A percentile compares a stretch with the other conserved stretches of the same genome.
Evolutionary conservation across 2,113 vertebrate genomes (phyloP).

Genomic region (Melanerpes aurifrons): DNA sequence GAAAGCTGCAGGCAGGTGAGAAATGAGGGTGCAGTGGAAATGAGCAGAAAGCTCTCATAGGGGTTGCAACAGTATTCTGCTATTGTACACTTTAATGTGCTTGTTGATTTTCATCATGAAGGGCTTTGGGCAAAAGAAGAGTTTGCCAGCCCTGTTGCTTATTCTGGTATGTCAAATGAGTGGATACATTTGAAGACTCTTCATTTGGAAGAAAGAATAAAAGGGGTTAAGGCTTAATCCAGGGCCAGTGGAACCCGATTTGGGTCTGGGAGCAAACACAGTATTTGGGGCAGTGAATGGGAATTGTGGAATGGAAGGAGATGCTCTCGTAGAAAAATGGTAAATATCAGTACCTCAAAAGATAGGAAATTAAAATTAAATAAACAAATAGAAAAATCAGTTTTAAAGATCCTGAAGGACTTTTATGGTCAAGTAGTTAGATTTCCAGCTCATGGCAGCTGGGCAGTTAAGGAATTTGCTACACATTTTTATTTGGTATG

Average conservation of each 20-base stretch:
- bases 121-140: neutral
- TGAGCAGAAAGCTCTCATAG: neutral
- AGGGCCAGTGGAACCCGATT: neutral
- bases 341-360: neutral
- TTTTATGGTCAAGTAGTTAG: neutral
- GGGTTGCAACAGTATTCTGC: neutral
- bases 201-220: neutral
- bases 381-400: neutral
- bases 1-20: neutral
- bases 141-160: neutral
- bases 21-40: neutral
- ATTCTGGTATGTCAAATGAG: neutral
- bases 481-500: neutral
- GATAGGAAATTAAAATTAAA: neutral
- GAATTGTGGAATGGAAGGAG: neutral
- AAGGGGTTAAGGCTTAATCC: neutral
- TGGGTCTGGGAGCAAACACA: neutral
- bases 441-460: neutral
- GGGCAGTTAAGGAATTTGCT: neutral
- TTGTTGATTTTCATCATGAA: neutral
- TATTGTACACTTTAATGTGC: neutral
- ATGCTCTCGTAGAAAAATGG: neutral
- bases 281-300: neutral
- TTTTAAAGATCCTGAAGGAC: neutral
- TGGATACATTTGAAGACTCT: neutral